Base-by-base conservation (phyloP, 2,888 invertebrate genomes). In the Archips crataeganus region DNA sequence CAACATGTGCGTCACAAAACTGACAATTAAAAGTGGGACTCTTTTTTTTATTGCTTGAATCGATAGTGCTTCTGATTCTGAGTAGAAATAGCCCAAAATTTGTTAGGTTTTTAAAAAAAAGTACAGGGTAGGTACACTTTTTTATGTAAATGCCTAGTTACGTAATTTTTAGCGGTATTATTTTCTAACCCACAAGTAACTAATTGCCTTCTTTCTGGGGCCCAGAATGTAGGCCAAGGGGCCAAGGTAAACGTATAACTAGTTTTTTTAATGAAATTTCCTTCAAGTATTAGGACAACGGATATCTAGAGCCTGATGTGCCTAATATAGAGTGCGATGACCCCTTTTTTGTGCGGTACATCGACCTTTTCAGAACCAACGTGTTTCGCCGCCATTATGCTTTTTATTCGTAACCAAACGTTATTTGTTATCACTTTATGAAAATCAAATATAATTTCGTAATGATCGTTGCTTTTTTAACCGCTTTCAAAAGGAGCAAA, bases 261-360 rank as follows among this genome's bases (percentile, higher is more conserved):
- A 32, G 3, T 11, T 57, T 1, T 23, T 23, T 54, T n/a, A 15
- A 11, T 32, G 3, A 11, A 34, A 57, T 1, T 23, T 11, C 10
- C 60, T 9, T 23, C 13, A 49, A 61, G 39, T 6, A 51, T 47
- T 61, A 63, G 60, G 57, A 62, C 69, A 36, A 57, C 62, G 23
- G 70, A n/a, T 36, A 54, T 45, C 49, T 67, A 67, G 57, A 67
- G 54, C 66, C 66, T 90, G 88, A 88, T 85, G 89, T 89, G 1
- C 23, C 23, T 23, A 87, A 88, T 82, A 81, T 81, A 75, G 79
- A 79, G 90, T 83, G 86, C 91, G 85, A 68, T 91, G 93, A 92
- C 90, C 92, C 76, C 85, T 88, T 91, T 91, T 91, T 93, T 93
- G 88, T 82, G 76, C 76, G 85, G 93, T 89, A 84, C 92, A 85